phyloP scores from a whole-genome alignment of 2,113 vertebrate genomes.

The Salvelinus sp. region DNA sequence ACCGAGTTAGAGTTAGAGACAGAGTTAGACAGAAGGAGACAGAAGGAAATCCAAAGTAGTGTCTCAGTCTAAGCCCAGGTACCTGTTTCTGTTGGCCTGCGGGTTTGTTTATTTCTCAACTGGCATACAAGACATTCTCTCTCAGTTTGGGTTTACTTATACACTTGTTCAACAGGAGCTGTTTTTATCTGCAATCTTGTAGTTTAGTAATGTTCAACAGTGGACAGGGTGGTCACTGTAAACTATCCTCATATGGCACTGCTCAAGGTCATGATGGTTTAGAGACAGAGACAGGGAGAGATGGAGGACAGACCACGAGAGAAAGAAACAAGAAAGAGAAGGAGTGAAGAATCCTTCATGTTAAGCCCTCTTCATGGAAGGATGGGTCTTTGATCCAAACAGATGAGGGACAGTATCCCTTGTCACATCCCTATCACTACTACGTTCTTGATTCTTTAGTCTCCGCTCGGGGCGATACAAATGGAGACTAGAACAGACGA shows the following conservation, averaged over 20 bases:
- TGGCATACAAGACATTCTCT: neutral
- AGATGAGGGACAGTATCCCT: too few species aligned
- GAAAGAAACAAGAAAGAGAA: slow-evolving; percentile 2
- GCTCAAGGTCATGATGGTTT: slow-evolving; percentile 1
- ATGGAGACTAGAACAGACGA: too few species aligned
- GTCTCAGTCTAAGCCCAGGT: neutral
- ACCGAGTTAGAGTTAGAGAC: too few species aligned
- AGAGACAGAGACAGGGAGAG: slow-evolving; percentile 30
- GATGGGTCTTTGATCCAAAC: too few species aligned
- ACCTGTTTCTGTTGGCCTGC: neutral
- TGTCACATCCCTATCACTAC: too few species aligned
- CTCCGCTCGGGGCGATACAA: too few species aligned
- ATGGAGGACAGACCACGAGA: slow-evolving; percentile 18
- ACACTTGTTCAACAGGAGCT: neutral
- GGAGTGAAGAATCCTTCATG: slow-evolving; percentile 52
- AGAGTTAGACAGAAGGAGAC: too few species aligned
- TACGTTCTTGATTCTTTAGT: too few species aligned
- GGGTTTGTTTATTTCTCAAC: neutral
- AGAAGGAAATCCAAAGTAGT: neutral
- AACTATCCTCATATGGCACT: neutral
- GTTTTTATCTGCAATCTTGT: neutral
- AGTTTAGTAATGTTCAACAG: neutral
- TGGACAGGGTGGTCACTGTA: neutral
- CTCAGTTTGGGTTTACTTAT: neutral
- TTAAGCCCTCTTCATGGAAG: slow-evolving; percentile 31